Conservation (phyloP, 1,140 invertebrate genomes). For the Batillaria attramentaria region DNA sequence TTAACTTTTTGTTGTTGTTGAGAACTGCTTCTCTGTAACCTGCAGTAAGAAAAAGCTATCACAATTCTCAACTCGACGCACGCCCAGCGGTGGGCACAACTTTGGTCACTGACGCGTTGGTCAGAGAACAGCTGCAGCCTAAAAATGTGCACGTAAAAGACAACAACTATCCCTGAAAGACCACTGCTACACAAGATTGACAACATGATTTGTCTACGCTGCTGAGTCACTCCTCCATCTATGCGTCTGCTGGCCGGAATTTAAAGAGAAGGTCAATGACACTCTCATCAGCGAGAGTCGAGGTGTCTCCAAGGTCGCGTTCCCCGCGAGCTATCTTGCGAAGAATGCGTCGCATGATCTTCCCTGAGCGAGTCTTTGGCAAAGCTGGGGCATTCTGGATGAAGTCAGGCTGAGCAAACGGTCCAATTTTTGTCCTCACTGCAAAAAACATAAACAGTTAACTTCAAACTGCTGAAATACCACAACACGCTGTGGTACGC, state of each 20-base stretch:
- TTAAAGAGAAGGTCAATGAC: conserved; percentile 77
- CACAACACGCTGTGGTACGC: too few species aligned
- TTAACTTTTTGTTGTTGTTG: too few species aligned
- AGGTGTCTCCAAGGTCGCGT: conserved; percentile 90
- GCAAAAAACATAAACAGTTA: conserved; percentile 47
- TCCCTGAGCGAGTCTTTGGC: conserved; percentile 97
- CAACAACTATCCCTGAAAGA: neutral
- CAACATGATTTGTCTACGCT: neutral
- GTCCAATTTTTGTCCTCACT: conserved; percentile 94
- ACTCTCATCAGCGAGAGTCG: conserved; percentile 90
- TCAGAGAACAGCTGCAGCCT: neutral
- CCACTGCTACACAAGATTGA: neutral
- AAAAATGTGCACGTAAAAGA: neutral
- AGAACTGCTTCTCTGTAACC: too few species aligned
- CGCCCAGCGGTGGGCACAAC: neutral
- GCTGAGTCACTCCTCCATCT: conserved; percentile 26
- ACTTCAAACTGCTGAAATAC: neutral
- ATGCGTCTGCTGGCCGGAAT: conserved; percentile 57
- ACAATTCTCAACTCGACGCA: too few species aligned
- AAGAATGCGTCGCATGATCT: conserved; percentile 96
- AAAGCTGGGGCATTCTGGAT: conserved; percentile 91
- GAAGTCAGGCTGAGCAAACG: conserved; percentile 95
- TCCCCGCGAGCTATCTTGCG: conserved; percentile 90
- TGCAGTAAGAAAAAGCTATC: too few species aligned
- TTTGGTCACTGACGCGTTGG: neutral